phyloP scores from a whole-genome alignment of 2,113 vertebrate species.

The Gobius niger region DNA sequence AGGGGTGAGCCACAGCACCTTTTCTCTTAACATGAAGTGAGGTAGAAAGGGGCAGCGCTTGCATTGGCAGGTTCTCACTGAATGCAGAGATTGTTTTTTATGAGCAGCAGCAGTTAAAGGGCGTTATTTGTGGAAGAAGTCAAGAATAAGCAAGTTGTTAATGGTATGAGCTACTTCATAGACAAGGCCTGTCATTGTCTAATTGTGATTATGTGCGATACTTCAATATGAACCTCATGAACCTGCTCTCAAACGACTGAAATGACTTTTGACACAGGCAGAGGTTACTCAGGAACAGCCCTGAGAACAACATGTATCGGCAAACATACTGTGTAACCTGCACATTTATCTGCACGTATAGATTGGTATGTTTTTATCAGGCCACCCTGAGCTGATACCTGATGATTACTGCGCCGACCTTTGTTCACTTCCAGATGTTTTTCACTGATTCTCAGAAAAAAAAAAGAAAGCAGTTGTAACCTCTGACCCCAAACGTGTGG shows the following conservation, averaged over 20 bases:
- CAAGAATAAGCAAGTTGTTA: conserved; percentile 11
- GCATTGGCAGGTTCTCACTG: conserved; percentile 14
- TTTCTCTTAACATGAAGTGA: background rate
- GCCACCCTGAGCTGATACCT: conserved; percentile 6
- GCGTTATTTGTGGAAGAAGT: conserved; percentile 24
- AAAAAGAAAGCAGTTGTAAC: background rate
- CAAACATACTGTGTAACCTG: conserved; percentile 15
- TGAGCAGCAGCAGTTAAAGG: conserved; percentile 1
- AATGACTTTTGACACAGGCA: background rate
- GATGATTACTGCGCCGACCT: conserved; percentile 30
- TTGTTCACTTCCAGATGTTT: conserved; percentile 32
- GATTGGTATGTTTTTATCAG: conserved; percentile 35
- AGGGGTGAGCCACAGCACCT: conserved; percentile 56
- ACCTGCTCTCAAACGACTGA: background rate
- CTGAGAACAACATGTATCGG: background rate
- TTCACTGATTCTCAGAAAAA: background rate
- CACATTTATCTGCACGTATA: conserved; percentile 20
- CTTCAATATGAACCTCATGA: background rate
- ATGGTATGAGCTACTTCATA: background rate
- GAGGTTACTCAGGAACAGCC: background rate
- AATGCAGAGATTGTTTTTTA: conserved; percentile 21
- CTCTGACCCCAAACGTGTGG: background rate
- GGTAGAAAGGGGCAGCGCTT: conserved; percentile 1
- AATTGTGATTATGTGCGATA: conserved; percentile 9
- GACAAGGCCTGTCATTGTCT: background rate